Base-by-base conservation (phyloP, 2,888 invertebrate species). In the Luperina testacea region DNA sequence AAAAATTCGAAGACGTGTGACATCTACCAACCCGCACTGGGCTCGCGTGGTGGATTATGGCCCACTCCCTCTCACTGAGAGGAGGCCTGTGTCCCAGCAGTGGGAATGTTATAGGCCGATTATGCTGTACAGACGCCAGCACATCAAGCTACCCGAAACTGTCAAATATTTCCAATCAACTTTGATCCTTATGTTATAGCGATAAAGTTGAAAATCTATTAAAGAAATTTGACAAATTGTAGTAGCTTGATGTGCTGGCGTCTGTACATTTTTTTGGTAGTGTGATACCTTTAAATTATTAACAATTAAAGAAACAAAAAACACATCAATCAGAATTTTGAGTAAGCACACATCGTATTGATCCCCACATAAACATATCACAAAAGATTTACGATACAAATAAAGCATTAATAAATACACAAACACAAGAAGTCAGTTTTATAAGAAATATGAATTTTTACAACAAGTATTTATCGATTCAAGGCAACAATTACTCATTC, bases 401-500 rank as follows among this genome's bases (percentile, higher is more conserved):
- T 72, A 77, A 65, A 45, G 57, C 64, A 71, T 77, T 76, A 71
- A 83, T 75, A 77, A 78, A 80, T 63, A 71, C 15, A 76, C 73
- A 80, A 83, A 86, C 74, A 82, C 65, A 72, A 81, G 72, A 67
- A 83, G 81, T 78, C 71, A 70, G 53, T 77, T 70, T 80, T 87
- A 67, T 73, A 82, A 88, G 87, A 88, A 81, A 83, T 81, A 78
- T 81, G 79, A 84, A 82, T 88, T 89, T 89, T 89, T 78, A 77
- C 85, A 87, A 79, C 79, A 71, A 68, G 71, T 75, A 84, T 87
- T 90, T 90, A 90, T 87, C 88, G 91, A 91, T 89, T 89, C 92
- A 93, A 92, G 91, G 92, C 80, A 78, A 88, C 80, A 87, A 88
- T 93, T 92, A 93, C 91, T 94, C 93, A 94, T 91, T 81, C 61